Conservation (phyloP, 2,888 invertebrate species). For the Coecobrya sp. region DNA sequence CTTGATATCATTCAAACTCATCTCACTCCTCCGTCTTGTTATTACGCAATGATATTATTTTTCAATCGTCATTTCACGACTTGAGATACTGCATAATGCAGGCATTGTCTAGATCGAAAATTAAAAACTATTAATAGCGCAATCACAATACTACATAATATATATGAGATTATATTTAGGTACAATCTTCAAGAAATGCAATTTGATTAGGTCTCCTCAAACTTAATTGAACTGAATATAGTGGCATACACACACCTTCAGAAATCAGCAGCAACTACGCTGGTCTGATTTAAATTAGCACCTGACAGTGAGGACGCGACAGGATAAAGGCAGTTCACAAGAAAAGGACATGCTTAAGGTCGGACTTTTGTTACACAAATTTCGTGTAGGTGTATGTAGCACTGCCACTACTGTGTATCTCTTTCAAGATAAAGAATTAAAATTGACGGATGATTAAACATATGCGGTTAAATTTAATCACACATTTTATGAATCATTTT, state of each 20-base stretch:
- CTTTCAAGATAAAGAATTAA: not conserved
- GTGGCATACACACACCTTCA: not conserved
- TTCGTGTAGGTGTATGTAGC: conserved; percentile 19
- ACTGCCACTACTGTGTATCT: too few relatives aligned
- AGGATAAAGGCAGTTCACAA: not conserved
- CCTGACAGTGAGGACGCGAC: not conserved
- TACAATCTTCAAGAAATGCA: not conserved
- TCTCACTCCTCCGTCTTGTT: not conserved
- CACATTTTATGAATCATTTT: not conserved
- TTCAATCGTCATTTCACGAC: conserved; percentile 38
- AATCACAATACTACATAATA: not conserved
- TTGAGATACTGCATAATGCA: not conserved
- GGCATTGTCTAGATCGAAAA: not conserved
- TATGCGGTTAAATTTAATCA: conserved; percentile 11
- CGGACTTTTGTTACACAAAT: conserved; percentile 32
- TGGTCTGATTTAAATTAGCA: conserved; percentile 47
- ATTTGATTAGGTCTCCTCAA: not conserved
- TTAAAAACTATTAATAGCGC: not conserved
- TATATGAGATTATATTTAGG: not conserved
- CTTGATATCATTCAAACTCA: conserved; percentile 31
- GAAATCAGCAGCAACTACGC: not conserved
- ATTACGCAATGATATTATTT: conserved; percentile 25
- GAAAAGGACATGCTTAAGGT: conserved; percentile 44
- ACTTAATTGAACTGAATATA: not conserved
- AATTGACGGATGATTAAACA: not conserved